Conservation (phyloP, 2,113 vertebrate species). For the Pardalotus punctatus region DNA sequence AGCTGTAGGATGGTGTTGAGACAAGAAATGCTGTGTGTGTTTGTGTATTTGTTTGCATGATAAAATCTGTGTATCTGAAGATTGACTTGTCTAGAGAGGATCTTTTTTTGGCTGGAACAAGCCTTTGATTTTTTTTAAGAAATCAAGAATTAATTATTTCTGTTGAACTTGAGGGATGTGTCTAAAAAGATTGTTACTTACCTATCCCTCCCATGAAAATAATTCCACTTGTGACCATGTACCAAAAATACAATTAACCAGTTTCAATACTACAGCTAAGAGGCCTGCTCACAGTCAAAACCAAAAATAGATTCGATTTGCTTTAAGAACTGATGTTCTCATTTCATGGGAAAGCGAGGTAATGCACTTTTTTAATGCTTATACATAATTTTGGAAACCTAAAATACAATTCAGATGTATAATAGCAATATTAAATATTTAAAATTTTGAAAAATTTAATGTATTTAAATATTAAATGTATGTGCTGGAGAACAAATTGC, state of each 20-base stretch:
- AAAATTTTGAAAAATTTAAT: constrained; percentile 14
- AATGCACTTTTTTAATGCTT: not conserved
- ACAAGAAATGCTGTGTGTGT: not conserved
- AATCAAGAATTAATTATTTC: not conserved
- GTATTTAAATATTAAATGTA: constrained; percentile 9
- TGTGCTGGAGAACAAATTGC: not conserved
- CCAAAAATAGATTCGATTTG: not conserved
- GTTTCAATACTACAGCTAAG: not conserved
- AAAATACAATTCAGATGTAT: not conserved
- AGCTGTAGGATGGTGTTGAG: not conserved
- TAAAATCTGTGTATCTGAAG: not conserved
- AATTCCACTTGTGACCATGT: not conserved
- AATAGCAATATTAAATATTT: not conserved
- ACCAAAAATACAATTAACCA: not conserved
- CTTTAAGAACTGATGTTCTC: not conserved
- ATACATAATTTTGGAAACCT: constrained; percentile 34
- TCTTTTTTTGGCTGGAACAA: not conserved
- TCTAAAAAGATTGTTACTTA: not conserved
- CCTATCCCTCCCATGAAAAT: not conserved
- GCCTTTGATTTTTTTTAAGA: not conserved
- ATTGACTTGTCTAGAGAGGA: not conserved
- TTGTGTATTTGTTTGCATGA: constrained; percentile 11
- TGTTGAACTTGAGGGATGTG: not conserved
- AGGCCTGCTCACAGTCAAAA: not conserved
- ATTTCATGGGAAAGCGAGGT: constrained; percentile 3